Percentiles rank a stretch among this genome's conserved stretches.
Evolutionary conservation across 2,888 invertebrate genomes (phyloP).

Genomic region (Pseudanteris insignis): DNA sequence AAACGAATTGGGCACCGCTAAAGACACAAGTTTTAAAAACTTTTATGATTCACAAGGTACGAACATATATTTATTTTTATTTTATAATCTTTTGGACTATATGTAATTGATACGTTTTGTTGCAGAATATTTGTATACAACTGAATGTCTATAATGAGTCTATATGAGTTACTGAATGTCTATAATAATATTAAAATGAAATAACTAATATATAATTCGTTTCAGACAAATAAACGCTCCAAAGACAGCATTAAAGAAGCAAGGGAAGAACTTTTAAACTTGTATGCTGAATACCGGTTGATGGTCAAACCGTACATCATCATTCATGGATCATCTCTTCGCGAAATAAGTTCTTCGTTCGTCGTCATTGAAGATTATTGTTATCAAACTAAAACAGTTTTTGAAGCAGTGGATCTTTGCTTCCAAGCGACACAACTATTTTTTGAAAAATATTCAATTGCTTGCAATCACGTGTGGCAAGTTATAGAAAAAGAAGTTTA

Average conservation of each 20-base stretch:
- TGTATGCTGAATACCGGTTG: neutral
- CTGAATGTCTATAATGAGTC: no score
- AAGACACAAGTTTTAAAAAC: constrained; percentile 7
- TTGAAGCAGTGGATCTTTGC: neutral
- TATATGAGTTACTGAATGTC: no score
- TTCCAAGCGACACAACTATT: neutral
- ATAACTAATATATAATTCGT: neutral
- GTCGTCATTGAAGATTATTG: neutral
- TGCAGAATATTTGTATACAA: no score
- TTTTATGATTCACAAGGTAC: constrained; percentile 18
- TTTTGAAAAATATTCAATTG: neutral
- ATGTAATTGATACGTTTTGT: no score
- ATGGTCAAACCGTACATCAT: neutral
- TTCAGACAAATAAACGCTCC: neutral
- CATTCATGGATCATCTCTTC: neutral
- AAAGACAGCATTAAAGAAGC: neutral
- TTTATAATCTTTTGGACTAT: neutral
- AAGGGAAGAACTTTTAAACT: neutral
- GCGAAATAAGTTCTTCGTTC: neutral
- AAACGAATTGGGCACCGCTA: constrained; percentile 8
- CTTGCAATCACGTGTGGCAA: neutral
- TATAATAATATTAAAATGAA: no score
- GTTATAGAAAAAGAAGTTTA: neutral
- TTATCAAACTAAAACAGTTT: neutral
- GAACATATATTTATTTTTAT: neutral